phyloP scores from a whole-genome alignment of 2,113 vertebrate genomes.

The Gasterosteus nipponicus region DNA sequence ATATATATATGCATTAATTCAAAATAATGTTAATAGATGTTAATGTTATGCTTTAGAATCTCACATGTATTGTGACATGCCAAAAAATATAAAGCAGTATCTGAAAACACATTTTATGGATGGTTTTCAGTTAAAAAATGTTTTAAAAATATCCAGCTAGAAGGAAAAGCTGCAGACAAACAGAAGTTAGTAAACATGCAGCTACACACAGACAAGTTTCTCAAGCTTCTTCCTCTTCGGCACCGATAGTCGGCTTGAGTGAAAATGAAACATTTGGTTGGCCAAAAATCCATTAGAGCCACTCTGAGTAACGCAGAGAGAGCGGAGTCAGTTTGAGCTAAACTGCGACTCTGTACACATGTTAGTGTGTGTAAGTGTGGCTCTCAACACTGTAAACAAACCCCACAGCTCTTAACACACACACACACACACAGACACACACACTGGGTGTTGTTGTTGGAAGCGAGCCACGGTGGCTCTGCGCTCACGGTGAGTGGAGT shows the following conservation, averaged over 20 bases:
- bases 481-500: slow-evolving; percentile 72
- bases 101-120: slow-evolving; percentile 18
- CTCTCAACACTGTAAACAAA: slow-evolving; percentile 79
- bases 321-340: slow-evolving; percentile 66
- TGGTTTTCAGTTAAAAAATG: slow-evolving; percentile 21
- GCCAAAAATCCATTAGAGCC: slow-evolving; percentile 51
- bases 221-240: slow-evolving; percentile 50
- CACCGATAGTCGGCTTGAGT: slow-evolving; percentile 68
- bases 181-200: slow-evolving; percentile 43
- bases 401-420: slow-evolving; percentile 67
- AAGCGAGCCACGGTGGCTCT: slow-evolving; percentile 64
- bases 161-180: slow-evolving; percentile 29
- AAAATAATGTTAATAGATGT: neutral
- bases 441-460: slow-evolving; percentile 70
- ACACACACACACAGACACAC: slow-evolving; percentile 35
- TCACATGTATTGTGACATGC: neutral
- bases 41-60: neutral
- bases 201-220: slow-evolving; percentile 23
- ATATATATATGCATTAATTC: neutral
- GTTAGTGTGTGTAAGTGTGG: slow-evolving; percentile 75
- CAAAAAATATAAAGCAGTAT: neutral
- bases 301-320: slow-evolving; percentile 54
- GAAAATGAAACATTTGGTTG: slow-evolving; percentile 60
- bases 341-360: slow-evolving; percentile 75
- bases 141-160: slow-evolving; percentile 20